Evolutionary conservation across 1,140 invertebrate genomes (phyloP).

Genomic region (Calliphora vicina): DNA sequence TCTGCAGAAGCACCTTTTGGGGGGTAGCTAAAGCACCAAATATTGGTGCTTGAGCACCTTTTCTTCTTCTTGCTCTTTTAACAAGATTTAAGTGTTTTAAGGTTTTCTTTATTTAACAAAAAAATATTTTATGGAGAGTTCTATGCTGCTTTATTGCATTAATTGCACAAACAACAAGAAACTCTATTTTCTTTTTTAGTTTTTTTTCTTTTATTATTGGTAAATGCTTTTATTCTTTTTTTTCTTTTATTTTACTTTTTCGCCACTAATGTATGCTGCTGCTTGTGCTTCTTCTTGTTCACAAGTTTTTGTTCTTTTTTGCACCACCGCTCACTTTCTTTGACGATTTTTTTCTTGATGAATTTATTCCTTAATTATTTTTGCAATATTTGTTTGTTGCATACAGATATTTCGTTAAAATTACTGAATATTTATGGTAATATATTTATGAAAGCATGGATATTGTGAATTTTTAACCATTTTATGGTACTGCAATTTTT

Average conservation of each 20-base stretch:
- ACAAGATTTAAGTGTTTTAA: not conserved
- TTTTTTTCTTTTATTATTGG: not conserved
- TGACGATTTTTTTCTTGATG: not conserved
- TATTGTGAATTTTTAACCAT: too few relatives aligned
- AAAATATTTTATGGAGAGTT: not conserved
- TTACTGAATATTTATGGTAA: not conserved
- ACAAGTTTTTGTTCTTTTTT: constrained; percentile 22
- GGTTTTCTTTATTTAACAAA: not conserved
- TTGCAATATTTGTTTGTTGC: not conserved
- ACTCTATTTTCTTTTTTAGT: not conserved
- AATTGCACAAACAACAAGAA: constrained; percentile 6
- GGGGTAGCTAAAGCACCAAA: not conserved
- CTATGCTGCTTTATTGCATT: constrained; percentile 1
- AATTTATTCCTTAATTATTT: not conserved
- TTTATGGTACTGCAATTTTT: constrained; percentile 26
- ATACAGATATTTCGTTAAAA: not conserved
- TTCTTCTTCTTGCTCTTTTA: not conserved
- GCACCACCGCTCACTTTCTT: constrained; percentile 32
- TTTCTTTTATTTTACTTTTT: constrained; percentile 23
- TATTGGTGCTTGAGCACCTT: not conserved
- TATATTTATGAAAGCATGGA: not conserved
- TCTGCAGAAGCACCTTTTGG: not conserved
- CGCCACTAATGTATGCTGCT: constrained; percentile 21
- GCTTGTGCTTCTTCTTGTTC: constrained; percentile 28
- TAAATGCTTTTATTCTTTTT: constrained; percentile 22